Evolutionary conservation across 2,888 invertebrate species (phyloP).

Genomic region (Drosophila neotestacea): DNA sequence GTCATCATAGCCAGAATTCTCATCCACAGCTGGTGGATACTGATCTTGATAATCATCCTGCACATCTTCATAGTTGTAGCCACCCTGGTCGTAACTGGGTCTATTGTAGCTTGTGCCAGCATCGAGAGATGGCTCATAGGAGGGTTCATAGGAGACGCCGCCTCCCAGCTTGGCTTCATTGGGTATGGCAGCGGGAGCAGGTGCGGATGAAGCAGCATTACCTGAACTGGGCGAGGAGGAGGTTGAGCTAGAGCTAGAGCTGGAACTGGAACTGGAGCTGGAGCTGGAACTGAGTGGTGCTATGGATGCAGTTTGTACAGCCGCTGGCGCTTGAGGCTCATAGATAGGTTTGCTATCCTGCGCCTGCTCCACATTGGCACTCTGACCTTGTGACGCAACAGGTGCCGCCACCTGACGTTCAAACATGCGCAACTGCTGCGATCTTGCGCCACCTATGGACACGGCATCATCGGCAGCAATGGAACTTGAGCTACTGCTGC

Average conservation of each 20-base stretch:
- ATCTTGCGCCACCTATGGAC: constrained; percentile 61
- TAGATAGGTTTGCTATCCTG: constrained; percentile 65
- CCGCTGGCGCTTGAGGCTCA: constrained; percentile 48
- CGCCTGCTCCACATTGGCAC: constrained; percentile 61
- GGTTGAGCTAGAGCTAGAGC: constrained; percentile 20
- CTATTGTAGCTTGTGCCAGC: constrained; percentile 64
- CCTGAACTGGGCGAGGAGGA: constrained; percentile 24
- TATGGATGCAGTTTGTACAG: constrained; percentile 35
- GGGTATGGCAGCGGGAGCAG: constrained; percentile 27
- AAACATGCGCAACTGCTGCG: constrained; percentile 74
- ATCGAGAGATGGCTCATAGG: constrained; percentile 50
- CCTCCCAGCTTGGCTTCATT: constrained; percentile 41
- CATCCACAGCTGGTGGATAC: constrained; percentile 74
- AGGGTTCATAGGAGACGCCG: constrained; percentile 41
- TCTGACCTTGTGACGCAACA: constrained; percentile 45
- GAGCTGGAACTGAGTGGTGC: constrained; percentile 38
- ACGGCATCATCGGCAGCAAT: constrained; percentile 58
- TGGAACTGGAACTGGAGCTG: constrained; percentile 8
- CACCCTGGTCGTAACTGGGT: constrained; percentile 68
- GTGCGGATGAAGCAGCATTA: constrained; percentile 20
- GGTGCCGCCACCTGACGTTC: constrained; percentile 82
- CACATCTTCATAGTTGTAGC: constrained; percentile 65
- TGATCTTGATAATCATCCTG: constrained; percentile 73
- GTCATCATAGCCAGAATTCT: constrained; percentile 69
- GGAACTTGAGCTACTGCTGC: constrained; percentile 41